Base-by-base conservation (phyloP, 2,888 invertebrate species). In the Periphyllus acericola region DNA sequence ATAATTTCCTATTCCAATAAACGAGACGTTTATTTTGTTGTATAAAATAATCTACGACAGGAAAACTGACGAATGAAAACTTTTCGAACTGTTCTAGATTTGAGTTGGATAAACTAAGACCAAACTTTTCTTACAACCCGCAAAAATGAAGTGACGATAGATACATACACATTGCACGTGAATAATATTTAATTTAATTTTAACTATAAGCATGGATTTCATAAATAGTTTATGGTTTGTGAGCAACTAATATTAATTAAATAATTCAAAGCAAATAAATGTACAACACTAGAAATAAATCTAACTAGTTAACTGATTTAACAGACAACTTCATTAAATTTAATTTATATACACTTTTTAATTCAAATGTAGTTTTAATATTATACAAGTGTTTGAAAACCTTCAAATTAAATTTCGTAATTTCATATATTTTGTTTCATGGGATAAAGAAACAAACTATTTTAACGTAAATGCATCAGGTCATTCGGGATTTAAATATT, bases 171-270 rank as follows among this genome's bases (percentile, higher is more conserved):
- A 1, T 46, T 46, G 11, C n/a, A 55, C 21, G 55, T 55, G 2
- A 3, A 21, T 55, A 21, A 19, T 55, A 21, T 21, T 52, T 52
- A 11, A 17, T 17, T 52, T 17, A 17, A 11, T 52, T 17, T 52
- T 17, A 17, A 52, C 52, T 34, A 36, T 34, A 34, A 32, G n/a
- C 40, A 40, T 40, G 17, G n/a, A 75, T 75, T 75, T 72, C 17
- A 72, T 72, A 75, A 75, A 40, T 75, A 40, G 40, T 75, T n/a
- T n/a, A 74, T 75, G n/a, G 40, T 75, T 40, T 75, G n/a, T 40
- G 75, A 40, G n/a, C n/a, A 36, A 36, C 6, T 36, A 75, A 40
- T 75, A 36, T n/a, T n/a, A n/a, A n/a, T n/a, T n/a, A n/a, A n/a
- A 40, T 36, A 75, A 40, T 75, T 40, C n/a, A 40, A 52, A 52